Conservation (phyloP, 2,888 invertebrate species). For the Aquatica leii region DNA sequence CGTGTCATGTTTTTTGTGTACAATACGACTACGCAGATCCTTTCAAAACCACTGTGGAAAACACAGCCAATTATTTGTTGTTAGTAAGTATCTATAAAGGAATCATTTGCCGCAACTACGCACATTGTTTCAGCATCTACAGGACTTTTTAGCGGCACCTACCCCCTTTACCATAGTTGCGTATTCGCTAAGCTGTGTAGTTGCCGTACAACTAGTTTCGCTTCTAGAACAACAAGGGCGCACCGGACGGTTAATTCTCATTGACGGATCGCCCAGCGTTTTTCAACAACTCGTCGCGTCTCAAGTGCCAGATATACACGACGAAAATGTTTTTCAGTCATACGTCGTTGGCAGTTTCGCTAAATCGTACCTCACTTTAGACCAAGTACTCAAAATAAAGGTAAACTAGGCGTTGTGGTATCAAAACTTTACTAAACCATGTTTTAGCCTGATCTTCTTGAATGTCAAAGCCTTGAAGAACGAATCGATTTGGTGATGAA, state of each 20-base stretch:
- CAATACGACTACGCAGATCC: constrained; percentile 63
- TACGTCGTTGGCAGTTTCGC: constrained; percentile 64
- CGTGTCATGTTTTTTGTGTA: constrained; percentile 64
- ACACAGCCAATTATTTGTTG: constrained; percentile 65
- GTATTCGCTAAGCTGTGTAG: constrained; percentile 86
- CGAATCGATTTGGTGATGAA: background rate
- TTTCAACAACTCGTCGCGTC: background rate
- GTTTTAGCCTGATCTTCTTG: background rate
- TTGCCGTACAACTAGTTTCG: constrained; percentile 79
- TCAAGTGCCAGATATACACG: constrained; percentile 49
- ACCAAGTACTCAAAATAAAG: constrained; percentile 1
- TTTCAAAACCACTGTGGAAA: constrained; percentile 54
- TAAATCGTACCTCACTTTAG: constrained; percentile 50
- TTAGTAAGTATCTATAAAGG: constrained; percentile 55
- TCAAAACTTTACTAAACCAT: background rate
- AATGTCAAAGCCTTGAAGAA: background rate
- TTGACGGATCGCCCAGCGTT: constrained; percentile 79
- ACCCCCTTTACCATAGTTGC: constrained; percentile 77
- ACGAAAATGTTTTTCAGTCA: constrained; percentile 64
- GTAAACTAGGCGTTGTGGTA: too few species aligned
- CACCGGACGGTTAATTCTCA: constrained; percentile 71
- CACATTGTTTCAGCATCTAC: background rate
- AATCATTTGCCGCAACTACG: too few species aligned
- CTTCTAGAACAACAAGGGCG: constrained; percentile 73
- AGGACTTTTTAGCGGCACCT: too few species aligned